Evolutionary conservation across 2,888 invertebrate species (phyloP).

Genomic region (Mongoloraphidia duomilia): DNA sequence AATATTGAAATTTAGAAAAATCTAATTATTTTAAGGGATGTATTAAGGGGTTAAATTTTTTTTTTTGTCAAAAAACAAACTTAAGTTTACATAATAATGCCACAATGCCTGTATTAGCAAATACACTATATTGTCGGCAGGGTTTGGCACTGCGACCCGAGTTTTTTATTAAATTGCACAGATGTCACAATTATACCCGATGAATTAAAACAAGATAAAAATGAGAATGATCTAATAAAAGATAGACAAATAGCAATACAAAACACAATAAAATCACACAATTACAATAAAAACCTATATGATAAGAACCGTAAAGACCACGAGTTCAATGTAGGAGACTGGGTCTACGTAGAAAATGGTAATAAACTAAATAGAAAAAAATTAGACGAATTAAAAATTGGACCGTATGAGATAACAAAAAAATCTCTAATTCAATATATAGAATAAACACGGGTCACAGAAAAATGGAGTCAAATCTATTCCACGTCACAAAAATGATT

Average conservation of each 20-base stretch:
- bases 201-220: constrained; percentile 8
- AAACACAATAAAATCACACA: constrained; percentile 12
- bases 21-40: too few species aligned
- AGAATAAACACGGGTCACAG: constrained; percentile 14
- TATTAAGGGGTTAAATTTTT: too few species aligned
- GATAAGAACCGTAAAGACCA: constrained; percentile 17
- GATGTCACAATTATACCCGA: constrained; percentile 10
- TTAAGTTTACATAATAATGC: too few species aligned
- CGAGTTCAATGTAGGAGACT: constrained; percentile 18
- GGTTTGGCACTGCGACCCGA: too few species aligned
- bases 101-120: too few species aligned
- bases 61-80: too few species aligned
- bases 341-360: constrained; percentile 20
- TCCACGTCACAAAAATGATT: constrained; percentile 16
- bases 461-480: constrained; percentile 17
- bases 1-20: too few species aligned
- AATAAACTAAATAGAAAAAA: constrained; percentile 20
- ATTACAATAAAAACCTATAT: constrained; percentile 15
- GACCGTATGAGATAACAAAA: constrained; percentile 16
- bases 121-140: too few species aligned
- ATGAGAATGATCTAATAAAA: background rate
- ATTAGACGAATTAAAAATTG: constrained; percentile 17
- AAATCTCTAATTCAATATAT: constrained; percentile 17
- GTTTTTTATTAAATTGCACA: constrained; percentile 12
- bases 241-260: constrained; percentile 11